phyloP scores from a whole-genome alignment of 2,113 vertebrate species.

The Notarius lentiginosus region DNA sequence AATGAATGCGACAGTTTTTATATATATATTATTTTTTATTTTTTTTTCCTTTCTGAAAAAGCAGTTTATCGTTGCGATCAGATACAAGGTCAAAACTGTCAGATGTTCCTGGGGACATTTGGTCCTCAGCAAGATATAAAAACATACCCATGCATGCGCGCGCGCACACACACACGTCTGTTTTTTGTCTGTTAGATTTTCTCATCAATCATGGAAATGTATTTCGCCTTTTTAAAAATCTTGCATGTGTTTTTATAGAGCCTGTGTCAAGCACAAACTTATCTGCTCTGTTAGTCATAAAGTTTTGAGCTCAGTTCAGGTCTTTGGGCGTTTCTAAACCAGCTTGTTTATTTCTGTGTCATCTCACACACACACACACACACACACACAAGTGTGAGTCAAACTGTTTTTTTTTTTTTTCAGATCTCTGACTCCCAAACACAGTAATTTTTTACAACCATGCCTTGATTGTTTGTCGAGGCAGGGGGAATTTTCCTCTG shows the following conservation, averaged over 20 bases:
- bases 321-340: conserved; percentile 2
- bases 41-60: neutral
- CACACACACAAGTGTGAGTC: neutral
- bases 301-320: neutral
- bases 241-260: neutral
- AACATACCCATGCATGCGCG: neutral
- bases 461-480: conserved; percentile 61
- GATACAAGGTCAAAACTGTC: neutral
- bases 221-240: neutral
- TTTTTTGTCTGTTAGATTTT: conserved; percentile 61
- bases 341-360: conserved; percentile 1
- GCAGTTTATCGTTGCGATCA: neutral
- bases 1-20: neutral
- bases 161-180: conserved; percentile 44
- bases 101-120: neutral
- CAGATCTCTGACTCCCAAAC: neutral
- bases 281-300: neutral
- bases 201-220: neutral
- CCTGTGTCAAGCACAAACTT: neutral
- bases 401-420: neutral
- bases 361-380: neutral
- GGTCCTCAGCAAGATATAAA: neutral
- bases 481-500: conserved; percentile 66
- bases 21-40: too few relatives aligned
- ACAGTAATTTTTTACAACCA: conserved; percentile 3